phyloP scores from a whole-genome alignment of 2,888 invertebrate species.

The Cantharis flavilabris region DNA sequence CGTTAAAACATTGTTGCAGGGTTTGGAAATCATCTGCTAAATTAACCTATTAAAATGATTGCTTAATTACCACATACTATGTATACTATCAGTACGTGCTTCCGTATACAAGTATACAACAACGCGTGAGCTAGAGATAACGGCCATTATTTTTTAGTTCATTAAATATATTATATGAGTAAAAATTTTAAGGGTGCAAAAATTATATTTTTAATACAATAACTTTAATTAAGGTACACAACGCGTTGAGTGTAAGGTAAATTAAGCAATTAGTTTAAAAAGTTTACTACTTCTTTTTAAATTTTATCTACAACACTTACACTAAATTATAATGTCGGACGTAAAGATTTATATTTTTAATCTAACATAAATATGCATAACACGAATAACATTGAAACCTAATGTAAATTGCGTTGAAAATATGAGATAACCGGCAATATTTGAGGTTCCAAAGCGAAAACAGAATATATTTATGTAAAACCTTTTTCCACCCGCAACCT shows the following conservation, averaged over 20 bases:
- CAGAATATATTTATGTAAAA: slow-evolving; percentile 25
- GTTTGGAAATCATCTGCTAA: not conserved
- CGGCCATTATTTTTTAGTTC: not conserved
- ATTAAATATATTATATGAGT: not conserved
- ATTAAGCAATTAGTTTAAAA: slow-evolving; percentile 12
- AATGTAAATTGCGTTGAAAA: slow-evolving; percentile 30
- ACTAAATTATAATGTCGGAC: slow-evolving; percentile 27
- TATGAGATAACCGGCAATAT: slow-evolving; percentile 29
- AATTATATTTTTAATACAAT: not conserved
- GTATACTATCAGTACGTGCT: not conserved
- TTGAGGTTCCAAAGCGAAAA: slow-evolving; percentile 17
- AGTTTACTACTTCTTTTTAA: slow-evolving; percentile 18
- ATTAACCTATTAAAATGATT: not conserved
- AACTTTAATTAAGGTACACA: not conserved
- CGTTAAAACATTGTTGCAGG: not conserved
- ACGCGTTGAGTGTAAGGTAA: slow-evolving; percentile 5
- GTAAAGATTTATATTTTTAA: slow-evolving; percentile 31
- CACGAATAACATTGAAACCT: slow-evolving; percentile 28
- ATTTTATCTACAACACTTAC: slow-evolving; percentile 28
- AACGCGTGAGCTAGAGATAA: not conserved
- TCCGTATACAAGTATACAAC: not conserved
- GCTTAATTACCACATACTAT: not conserved
- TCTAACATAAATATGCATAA: slow-evolving; percentile 30
- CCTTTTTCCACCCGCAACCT: slow-evolving; percentile 18
- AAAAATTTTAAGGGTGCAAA: not conserved